These are phyloP conservation scores for Rhinella marina DNA, from an alignment of 2,797 vertebrate species.

Conservation along the genomic window DNA sequence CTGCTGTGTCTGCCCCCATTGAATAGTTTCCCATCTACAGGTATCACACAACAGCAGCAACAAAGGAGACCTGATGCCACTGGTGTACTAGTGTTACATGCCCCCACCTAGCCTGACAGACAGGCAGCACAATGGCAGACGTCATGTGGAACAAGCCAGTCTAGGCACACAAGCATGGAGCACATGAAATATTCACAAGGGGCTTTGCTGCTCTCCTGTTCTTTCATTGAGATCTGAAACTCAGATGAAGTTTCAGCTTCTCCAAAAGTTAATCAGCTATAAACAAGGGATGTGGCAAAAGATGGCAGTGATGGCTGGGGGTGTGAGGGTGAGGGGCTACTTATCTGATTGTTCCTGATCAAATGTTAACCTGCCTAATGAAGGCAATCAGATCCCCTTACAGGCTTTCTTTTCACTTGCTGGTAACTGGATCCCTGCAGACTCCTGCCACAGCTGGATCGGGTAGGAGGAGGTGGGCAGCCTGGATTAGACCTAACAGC, in stretches of 20 bases:
- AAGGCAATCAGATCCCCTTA: conserved; percentile 75
- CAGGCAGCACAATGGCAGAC: conserved; percentile 65
- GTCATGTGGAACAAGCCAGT: conserved; percentile 65
- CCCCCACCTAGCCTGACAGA: conserved; percentile 71
- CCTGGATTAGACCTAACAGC: conserved; percentile 78
- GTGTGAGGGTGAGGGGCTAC: conserved; percentile 54
- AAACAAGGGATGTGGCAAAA: conserved; percentile 68
- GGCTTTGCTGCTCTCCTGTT: conserved; percentile 66
- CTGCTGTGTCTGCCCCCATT: conserved; percentile 50
- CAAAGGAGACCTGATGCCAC: conserved; percentile 62
- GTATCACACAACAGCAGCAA: conserved; percentile 68
- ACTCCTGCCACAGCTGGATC: conserved; percentile 68
- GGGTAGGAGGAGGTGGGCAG: conserved; percentile 72
- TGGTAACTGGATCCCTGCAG: conserved; percentile 74
- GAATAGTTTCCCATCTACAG: conserved; percentile 66
- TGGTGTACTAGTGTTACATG: conserved; percentile 64
- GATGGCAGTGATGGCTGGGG: conserved; percentile 58
- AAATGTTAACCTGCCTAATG: conserved; percentile 71
- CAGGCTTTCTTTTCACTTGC: conserved; percentile 72
- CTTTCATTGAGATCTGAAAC: conserved; percentile 69
- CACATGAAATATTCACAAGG: conserved; percentile 81
- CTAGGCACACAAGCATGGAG: conserved; percentile 68
- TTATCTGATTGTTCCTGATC: conserved; percentile 66
- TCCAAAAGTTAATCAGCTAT: conserved; percentile 75
- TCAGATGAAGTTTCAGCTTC: conserved; percentile 74